Evolutionary conservation across 2,888 invertebrate species (phyloP), one percentile per base, ranked within the genome.

Genomic region (Chalcis sispes): DNA sequence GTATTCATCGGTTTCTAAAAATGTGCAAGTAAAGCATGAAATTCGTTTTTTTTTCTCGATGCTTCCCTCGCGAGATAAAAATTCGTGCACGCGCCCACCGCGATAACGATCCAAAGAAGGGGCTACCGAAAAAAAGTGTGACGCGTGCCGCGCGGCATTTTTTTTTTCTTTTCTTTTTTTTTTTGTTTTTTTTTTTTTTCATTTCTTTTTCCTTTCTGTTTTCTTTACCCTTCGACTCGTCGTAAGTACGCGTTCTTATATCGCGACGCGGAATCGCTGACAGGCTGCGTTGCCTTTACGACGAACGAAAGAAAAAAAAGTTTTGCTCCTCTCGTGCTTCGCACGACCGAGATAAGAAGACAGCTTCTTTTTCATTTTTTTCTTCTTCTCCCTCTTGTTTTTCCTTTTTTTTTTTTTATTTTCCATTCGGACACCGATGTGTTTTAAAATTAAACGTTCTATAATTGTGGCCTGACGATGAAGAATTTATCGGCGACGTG

Each of bases 361-460:
- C 72, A 56, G 36, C 58, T 48, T 46, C 40, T 56, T 54, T 15
- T 58, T 48, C 7, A 4, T 56, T 52, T 13, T 23, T 10, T 4
- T 20, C 40, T 23, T 2, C 13, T 25, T 54, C 36, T 23, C 29
- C 56, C 10, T 29, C 65, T 18, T 50, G 20, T 10, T 27, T 29
- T 56, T 56, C 36, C n/a, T 62, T 23, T 23, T 42, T 25, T 32
- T 18, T 29, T 69, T 66, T 40, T 4, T 36, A 36, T 36, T 36
- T 56, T 15, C 48, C 66, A 46, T 48, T 25, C 23, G 42, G 56
- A 54, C 23, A n/a, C n/a, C n/a, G 62, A 64, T 42, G 75, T 50
- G 50, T 58, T 75, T 76, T 76, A 76, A 76, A 76, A 72, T 76
- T 72, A 72, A 76, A 72, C 29, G 56, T 76, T 76, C 72, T 72